Percentiles rank a stretch among this genome's conserved stretches.
These are phyloP conservation scores for Lepidochitona cinerea DNA, from an alignment of 2,888 invertebrate genomes.

Conservation along the genomic window DNA sequence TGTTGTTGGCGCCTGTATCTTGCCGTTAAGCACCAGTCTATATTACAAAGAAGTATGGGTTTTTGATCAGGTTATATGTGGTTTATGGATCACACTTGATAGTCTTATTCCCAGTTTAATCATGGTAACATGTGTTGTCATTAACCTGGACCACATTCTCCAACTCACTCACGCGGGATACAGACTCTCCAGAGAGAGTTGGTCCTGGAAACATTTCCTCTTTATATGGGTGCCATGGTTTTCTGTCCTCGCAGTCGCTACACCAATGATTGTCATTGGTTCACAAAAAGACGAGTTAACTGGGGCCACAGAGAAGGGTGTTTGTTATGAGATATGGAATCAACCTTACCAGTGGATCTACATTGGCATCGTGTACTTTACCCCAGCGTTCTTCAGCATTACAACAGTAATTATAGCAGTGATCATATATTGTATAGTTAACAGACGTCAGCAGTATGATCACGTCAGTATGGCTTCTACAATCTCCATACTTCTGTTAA, in stretches of 20 bases:
- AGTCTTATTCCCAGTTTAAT: background rate
- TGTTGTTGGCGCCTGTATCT: background rate
- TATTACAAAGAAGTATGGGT: background rate
- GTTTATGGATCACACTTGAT: background rate
- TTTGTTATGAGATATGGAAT: background rate
- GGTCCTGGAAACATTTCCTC: background rate
- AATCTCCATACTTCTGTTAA: too few relatives aligned
- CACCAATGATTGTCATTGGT: background rate
- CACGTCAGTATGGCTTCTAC: too few relatives aligned
- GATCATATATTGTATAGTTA: too few relatives aligned
- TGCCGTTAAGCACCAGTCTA: background rate
- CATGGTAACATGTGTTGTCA: background rate
- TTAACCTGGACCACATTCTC: background rate
- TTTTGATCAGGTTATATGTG: background rate
- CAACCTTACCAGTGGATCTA: background rate
- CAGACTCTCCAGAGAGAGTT: background rate
- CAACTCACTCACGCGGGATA: background rate
- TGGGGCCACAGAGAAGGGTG: background rate
- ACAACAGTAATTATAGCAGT: too few relatives aligned
- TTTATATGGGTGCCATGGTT: background rate
- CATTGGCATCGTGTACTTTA: background rate
- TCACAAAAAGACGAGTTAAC: background rate
- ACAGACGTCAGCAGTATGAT: too few relatives aligned
- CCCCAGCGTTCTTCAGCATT: background rate
- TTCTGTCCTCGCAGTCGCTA: background rate